These are phyloP conservation scores for Acipenser oxyrinchus DNA, from an alignment of 2,797 vertebrate genomes.

Conservation along the genomic window DNA sequence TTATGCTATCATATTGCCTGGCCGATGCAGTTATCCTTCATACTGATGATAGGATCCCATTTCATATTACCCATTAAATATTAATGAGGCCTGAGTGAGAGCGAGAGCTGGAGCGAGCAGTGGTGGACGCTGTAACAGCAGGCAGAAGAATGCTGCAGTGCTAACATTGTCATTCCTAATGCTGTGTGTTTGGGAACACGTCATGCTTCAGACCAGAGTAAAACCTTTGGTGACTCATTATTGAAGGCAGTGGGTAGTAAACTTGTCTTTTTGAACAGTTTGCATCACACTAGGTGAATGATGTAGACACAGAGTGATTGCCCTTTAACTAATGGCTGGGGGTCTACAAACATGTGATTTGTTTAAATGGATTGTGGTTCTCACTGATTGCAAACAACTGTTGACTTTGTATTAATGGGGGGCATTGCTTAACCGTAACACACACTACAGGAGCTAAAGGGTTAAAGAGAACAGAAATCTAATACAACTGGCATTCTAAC, in stretches of 20 bases:
- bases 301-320: too few relatives aligned
- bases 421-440: too few relatives aligned
- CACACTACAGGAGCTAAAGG: too few relatives aligned
- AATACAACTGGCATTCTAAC: too few relatives aligned
- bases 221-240: neutral
- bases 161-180: neutral
- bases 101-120: too few relatives aligned
- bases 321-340: too few relatives aligned
- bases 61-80: slow-evolving; percentile 59
- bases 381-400: too few relatives aligned
- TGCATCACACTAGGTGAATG: too few relatives aligned
- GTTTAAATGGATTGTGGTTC: too few relatives aligned
- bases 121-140: slow-evolving; percentile 14
- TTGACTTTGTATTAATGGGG: too few relatives aligned
- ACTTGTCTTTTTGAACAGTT: neutral
- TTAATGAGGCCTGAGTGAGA: slow-evolving; percentile 39
- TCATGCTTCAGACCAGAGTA: neutral
- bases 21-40: slow-evolving; percentile 44
- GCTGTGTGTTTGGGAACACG: neutral
- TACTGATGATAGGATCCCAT: slow-evolving; percentile 45
- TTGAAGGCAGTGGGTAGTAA: neutral
- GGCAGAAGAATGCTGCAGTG: neutral
- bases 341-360: too few relatives aligned
- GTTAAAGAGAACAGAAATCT: too few relatives aligned
- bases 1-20: slow-evolving; percentile 51